These are phyloP conservation scores for Hippocampus abdominalis DNA, from an alignment of 2,113 vertebrate genomes.

Conservation along the genomic window DNA sequence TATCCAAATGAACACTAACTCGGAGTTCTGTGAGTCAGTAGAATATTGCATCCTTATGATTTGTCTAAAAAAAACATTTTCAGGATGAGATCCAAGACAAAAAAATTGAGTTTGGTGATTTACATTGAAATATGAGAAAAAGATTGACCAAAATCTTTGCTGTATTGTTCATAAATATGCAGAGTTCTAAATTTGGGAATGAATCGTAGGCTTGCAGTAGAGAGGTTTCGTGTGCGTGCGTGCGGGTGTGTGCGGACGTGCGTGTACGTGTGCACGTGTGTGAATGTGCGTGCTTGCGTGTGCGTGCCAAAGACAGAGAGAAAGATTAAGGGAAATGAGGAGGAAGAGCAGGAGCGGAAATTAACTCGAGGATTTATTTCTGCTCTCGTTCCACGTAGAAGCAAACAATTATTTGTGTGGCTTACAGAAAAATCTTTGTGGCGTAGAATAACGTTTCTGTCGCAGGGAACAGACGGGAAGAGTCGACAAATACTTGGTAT, in stretches of 20 bases:
- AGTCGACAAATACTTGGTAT: neutral
- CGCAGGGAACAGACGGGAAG: neutral
- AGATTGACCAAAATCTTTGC: neutral
- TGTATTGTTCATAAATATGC: neutral
- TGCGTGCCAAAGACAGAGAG: neutral
- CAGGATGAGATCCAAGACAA: neutral
- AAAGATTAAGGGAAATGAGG: slow-evolving; percentile 20
- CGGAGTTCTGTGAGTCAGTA: no score
- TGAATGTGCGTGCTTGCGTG: neutral
- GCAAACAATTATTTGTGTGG: slow-evolving; percentile 14
- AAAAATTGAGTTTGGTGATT: neutral
- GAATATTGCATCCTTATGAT: no score
- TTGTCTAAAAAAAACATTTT: neutral
- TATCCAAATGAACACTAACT: no score
- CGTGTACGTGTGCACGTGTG: neutral
- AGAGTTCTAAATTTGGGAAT: neutral
- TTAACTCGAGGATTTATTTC: slow-evolving; percentile 28
- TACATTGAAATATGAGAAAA: neutral
- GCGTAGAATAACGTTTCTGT: slow-evolving; percentile 3
- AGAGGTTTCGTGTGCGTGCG: neutral
- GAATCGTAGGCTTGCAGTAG: neutral
- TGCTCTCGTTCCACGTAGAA: slow-evolving; percentile 24
- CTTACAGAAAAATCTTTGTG: neutral
- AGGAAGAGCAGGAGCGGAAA: slow-evolving; percentile 17
- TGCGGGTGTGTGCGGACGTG: no score